Evolutionary conservation across 2,113 vertebrate genomes (phyloP), one percentile per base, ranked within the genome.

Genomic region (Coturnix japonica): DNA sequence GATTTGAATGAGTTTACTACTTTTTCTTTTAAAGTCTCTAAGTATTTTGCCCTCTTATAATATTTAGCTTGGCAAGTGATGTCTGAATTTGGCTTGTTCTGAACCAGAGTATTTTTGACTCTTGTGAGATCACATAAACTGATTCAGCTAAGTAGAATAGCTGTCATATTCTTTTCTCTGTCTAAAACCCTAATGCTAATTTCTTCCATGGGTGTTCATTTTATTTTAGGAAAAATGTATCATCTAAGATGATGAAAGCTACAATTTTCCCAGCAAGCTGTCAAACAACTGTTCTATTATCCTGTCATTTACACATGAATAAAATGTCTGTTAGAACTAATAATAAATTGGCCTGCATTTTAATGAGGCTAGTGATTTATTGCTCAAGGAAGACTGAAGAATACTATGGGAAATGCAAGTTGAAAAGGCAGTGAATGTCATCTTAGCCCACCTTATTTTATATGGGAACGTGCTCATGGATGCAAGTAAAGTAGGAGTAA

Each of bases 141-240:
- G 60, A 78, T 88, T 85, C 18, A 79, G 73, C 88, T 81, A 66
- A 87, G 72, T 64, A 20, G 30, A 93, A 85, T 53, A 79, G 49
- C 56, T 94, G 84, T 89, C 74, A 79, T 74, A 89, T 81, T 89
- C 74, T 89, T 82, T 89, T 92, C 81, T 79, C 84, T 11, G 13
- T 86, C 81, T 85, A 83, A 95, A 82, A 53, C 30, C 17, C 23
- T 86, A 71, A 90, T 93, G 93, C 63, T 10, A 78, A 11, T 75
- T 91, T 91, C 54, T 95, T 93, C 65, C 46, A 65, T 78, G 53
- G 77, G 61, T 80, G 43, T 92, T 96, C 93, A 66, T 69, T 95
- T 91, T 95, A 95, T 95, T 96, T 96, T 94, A 81, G 89, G 94
- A 94, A 95, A 89, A 95, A 94, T 47, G 75, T 95, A 81, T 96